A percentile compares a stretch with the other conserved stretches of the same genome.
phyloP scores from a whole-genome alignment of 2,113 vertebrate genomes.

The Sterrhoptilus dennistouni region DNA sequence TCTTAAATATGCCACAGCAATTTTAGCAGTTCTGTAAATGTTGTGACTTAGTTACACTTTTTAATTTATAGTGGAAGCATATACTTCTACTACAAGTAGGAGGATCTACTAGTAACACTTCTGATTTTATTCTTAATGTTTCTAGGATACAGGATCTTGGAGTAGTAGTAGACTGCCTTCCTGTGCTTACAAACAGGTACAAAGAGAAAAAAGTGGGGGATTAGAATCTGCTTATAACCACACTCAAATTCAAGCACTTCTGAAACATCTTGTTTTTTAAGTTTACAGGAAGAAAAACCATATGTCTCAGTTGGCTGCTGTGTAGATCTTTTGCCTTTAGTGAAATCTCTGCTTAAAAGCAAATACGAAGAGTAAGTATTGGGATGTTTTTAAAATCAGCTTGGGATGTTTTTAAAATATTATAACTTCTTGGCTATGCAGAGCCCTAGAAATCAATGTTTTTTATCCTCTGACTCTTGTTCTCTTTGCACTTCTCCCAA shows the following conservation, averaged over 20 bases:
- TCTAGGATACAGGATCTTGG: conserved; percentile 89
- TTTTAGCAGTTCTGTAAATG: neutral
- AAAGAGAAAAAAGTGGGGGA: neutral
- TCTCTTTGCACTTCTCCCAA: neutral
- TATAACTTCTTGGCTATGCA: neutral
- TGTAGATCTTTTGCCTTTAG: conserved; percentile 90
- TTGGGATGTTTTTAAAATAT: neutral
- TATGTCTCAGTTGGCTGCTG: conserved; percentile 88
- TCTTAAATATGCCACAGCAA: neutral
- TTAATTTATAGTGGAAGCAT: neutral
- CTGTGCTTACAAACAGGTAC: conserved; percentile 90
- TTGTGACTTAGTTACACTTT: neutral
- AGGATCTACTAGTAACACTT: neutral
- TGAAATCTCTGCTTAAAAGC: conserved; percentile 84
- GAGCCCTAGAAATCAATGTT: neutral
- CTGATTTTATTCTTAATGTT: conserved; percentile 9
- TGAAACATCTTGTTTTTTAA: conserved; percentile 67
- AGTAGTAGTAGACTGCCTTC: conserved; percentile 91
- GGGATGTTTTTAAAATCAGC: neutral
- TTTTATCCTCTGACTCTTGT: neutral
- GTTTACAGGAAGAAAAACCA: conserved; percentile 85
- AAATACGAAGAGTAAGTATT: conserved; percentile 91
- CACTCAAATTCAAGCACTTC: neutral
- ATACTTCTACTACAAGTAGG: neutral
- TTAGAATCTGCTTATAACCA: neutral